A percentile compares a stretch with the other conserved stretches of the same genome.
These are phyloP conservation scores for Glaucomys volans DNA, from an alignment of 2,113 vertebrate genomes.

Conservation along the genomic window DNA sequence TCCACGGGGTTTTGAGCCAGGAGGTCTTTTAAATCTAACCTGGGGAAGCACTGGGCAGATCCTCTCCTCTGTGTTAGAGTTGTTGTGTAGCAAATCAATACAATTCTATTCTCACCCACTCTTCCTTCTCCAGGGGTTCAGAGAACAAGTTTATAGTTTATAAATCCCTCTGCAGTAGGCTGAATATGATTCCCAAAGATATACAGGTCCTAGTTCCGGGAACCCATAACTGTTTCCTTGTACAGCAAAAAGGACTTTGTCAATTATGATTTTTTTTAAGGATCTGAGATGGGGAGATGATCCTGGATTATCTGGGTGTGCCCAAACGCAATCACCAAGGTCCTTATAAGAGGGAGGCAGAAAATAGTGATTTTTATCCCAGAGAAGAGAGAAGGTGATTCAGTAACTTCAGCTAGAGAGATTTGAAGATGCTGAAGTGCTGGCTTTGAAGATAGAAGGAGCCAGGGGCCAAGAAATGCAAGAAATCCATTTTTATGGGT, in stretches of 20 bases:
- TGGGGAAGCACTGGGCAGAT: neutral
- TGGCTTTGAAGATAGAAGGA: neutral
- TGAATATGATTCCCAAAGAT: neutral
- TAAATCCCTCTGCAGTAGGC: neutral
- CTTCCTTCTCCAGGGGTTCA: neutral
- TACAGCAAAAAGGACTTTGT: neutral
- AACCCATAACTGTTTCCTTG: neutral
- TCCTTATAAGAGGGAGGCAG: neutral
- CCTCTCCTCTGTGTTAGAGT: neutral
- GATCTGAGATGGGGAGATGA: neutral
- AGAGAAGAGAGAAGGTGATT: neutral
- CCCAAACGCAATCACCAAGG: neutral
- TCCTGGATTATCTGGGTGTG: neutral
- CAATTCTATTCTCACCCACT: neutral
- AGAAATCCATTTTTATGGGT: too few relatives aligned
- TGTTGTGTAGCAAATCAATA: neutral
- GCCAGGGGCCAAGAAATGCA: neutral
- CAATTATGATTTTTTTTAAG: conserved; percentile 20
- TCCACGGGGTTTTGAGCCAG: neutral
- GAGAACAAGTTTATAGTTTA: neutral
- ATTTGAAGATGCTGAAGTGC: neutral
- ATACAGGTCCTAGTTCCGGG: neutral
- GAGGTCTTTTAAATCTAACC: neutral
- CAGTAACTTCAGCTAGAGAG: neutral
- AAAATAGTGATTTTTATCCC: neutral